A percentile compares a stretch with the other conserved stretches of the same genome.
Evolutionary conservation across 2,797 vertebrate genomes (phyloP).

Genomic region (Typhlichthys subterraneus): DNA sequence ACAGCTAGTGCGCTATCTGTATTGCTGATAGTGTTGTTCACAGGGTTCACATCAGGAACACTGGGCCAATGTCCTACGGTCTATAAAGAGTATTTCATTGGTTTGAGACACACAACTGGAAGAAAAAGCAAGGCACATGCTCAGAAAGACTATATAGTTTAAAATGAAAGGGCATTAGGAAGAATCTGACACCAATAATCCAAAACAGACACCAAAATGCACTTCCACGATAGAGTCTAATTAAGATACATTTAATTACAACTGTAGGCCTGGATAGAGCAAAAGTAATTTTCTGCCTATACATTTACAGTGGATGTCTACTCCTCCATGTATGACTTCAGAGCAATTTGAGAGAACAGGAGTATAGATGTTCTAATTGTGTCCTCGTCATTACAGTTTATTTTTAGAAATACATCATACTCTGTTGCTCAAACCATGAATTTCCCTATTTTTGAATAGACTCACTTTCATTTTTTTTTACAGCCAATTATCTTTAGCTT

Average conservation of each 20-base stretch:
- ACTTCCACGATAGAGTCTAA: slow-evolving; percentile 2
- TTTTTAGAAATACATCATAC: too few relatives aligned
- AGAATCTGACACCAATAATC: slow-evolving; percentile 27
- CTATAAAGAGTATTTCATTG: neutral
- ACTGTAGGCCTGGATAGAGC: neutral
- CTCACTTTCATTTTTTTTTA: too few relatives aligned
- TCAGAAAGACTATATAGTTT: slow-evolving; percentile 52
- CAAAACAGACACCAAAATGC: slow-evolving; percentile 41
- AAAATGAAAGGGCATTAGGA: slow-evolving; percentile 20
- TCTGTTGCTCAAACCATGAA: too few relatives aligned
- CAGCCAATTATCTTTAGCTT: too few relatives aligned
- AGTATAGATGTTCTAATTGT: too few relatives aligned
- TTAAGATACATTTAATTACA: neutral
- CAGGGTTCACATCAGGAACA: slow-evolving; percentile 5
- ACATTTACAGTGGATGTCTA: too few relatives aligned
- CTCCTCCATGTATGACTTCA: too few relatives aligned
- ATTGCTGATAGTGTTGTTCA: slow-evolving; percentile 53
- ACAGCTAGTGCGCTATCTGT: slow-evolving; percentile 48
- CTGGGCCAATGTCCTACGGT: slow-evolving; percentile 9
- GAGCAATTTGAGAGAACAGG: too few relatives aligned
- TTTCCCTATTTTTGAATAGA: too few relatives aligned
- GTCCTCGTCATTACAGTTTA: too few relatives aligned
- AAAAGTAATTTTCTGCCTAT: neutral
- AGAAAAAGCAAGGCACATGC: slow-evolving; percentile 65
- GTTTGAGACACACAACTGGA: slow-evolving; percentile 5